Conservation (phyloP, 92 coral and sea anemone genomes). For the Meandrina meandrites region DNA sequence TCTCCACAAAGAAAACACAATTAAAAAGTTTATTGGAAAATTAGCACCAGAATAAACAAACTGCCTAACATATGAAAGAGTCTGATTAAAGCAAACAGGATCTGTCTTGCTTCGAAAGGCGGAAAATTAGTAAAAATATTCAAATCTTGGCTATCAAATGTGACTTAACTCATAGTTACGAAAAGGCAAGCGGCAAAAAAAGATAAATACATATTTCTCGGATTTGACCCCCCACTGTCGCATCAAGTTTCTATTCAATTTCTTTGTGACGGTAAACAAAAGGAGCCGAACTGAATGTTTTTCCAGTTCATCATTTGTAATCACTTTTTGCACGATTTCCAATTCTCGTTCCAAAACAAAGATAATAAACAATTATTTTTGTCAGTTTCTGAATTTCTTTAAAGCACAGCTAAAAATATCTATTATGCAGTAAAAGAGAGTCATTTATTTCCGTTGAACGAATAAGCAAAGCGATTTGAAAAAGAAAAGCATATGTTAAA, state of each 20-base stretch:
- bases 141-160: not conserved
- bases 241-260: not conserved
- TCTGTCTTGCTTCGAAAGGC: not conserved
- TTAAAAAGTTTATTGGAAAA: slow-evolving; percentile 52
- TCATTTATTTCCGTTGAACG: not conserved
- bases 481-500: slow-evolving; percentile 1
- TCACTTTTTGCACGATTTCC: not conserved
- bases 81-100: not conserved
- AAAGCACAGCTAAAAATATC: not conserved
- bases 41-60: slow-evolving; percentile 36
- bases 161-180: not conserved
- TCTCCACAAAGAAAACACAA: slow-evolving; percentile 44
- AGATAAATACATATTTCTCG: not conserved
- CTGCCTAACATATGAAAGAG: not conserved
- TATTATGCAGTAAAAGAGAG: not conserved
- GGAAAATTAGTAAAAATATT: not conserved
- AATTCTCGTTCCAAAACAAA: not conserved
- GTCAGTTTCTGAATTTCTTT: not conserved
- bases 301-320: not conserved
- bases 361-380: not conserved
- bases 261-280: slow-evolving; percentile 29
- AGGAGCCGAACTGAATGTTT: not conserved
- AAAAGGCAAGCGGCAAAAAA: slow-evolving; percentile 10
- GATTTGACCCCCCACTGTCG: slow-evolving; percentile 24
- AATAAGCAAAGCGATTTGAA: not conserved